Base-by-base conservation (phyloP, 1,140 invertebrate species). In the Drosophila tropicalis region DNA sequence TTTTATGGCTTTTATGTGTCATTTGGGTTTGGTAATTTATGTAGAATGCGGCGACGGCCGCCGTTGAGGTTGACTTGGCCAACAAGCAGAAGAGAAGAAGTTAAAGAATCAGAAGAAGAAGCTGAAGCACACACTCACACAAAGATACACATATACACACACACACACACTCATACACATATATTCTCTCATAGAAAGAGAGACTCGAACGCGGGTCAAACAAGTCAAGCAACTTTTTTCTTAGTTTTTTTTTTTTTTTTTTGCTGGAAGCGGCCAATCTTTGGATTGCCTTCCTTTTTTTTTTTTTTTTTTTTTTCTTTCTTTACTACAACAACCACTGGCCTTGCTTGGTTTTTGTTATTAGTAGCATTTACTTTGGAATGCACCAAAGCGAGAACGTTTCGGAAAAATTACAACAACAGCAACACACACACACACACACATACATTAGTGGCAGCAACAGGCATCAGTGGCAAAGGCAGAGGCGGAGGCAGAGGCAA, bases 351-450 rank as follows among this genome's bases (percentile, higher is more conserved):
- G 68, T 61, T 65, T 81, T 85, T 84, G 78, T 84, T 87, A 89
- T 87, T 87, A 89, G 84, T 87, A 87, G 84, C 84, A 87, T 87
- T 87, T 87, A 87, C 80, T 87, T 80, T 84, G 84, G 84, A 87
- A 87, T 87, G 84, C 84, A 89, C 86, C 82, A 89, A 81, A 89
- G 84, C 84, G 84, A 87, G 84, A 87, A 87, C 85, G 81, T 84
- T 89, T 87, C 71, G 79, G 64, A 80, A 83, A 89, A 89, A 82
- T 78, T 77, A 87, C 70, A 69, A 78, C 67, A 73, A 51, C 51
- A 32, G 62, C 44, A 51, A 51, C 72, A 78, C 67, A 72, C 29
- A 29, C 29, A 29, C 29, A 29, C 29, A 29, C 29, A 29, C 29
- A 29, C 5, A 29, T 1, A 29, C 29, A 29, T 0, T 5, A 29